Evolutionary conservation across 2,113 vertebrate genomes (phyloP).

Genomic region (Megaceryle torquata): DNA sequence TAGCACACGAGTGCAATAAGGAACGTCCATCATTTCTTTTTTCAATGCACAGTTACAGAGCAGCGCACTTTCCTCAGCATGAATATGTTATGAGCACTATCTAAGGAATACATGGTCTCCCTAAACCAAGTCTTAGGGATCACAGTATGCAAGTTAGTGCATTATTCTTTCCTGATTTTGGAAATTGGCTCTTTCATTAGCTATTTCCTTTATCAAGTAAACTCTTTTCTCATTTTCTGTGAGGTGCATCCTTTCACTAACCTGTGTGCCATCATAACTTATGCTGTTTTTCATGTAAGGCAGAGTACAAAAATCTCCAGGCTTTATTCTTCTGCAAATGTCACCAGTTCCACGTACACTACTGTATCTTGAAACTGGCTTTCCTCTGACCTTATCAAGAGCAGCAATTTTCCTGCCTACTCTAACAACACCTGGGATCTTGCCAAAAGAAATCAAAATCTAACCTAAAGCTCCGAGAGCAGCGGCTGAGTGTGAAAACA

Average conservation of each 20-base stretch:
- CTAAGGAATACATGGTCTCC: background rate
- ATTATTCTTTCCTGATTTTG: background rate
- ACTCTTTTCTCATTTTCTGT: background rate
- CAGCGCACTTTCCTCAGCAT: background rate
- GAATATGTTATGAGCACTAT: background rate
- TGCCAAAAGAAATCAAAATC: constrained; percentile 38
- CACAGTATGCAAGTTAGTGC: background rate
- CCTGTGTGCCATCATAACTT: background rate
- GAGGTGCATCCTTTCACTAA: background rate
- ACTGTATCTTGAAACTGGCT: background rate
- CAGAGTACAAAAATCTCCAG: background rate
- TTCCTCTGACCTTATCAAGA: constrained; percentile 42
- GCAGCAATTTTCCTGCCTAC: background rate
- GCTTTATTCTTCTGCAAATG: constrained; percentile 24
- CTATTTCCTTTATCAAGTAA: background rate
- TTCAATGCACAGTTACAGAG: background rate
- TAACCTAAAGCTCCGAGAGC: background rate
- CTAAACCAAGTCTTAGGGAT: background rate
- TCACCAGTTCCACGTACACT: background rate
- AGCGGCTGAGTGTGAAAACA: background rate
- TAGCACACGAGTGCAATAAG: background rate
- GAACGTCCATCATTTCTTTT: background rate
- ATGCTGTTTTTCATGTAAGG: background rate
- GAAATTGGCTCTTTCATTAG: background rate
- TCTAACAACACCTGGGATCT: background rate